Base-by-base conservation (phyloP, 1,140 invertebrate genomes). In the Eriocheir sinensis region DNA sequence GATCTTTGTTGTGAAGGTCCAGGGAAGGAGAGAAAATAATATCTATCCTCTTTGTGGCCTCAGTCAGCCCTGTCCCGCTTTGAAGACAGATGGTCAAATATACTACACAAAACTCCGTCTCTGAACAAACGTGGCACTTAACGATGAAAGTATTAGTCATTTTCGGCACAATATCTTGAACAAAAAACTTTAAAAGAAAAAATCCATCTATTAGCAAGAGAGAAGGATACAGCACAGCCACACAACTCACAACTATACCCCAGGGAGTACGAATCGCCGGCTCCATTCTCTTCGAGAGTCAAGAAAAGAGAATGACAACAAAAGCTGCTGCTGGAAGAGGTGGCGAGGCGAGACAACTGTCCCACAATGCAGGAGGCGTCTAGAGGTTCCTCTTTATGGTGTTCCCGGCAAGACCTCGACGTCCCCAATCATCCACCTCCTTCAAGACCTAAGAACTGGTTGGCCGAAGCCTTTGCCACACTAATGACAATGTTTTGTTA, bases 401-500 rank as follows among this genome's bases (percentile, higher is more conserved):
- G 32, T 27, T 72, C 44, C 36, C 48, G 27, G 21, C 53, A 32
- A 15, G n/a, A 30, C 89, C 3, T 53, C 40, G 44, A 34, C 36
- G 30, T 38, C 60, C 36, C 27, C 30, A 34, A 36, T 91, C 90
- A 38, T 40, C 72, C 4, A 8, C 90, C 40, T 79, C 53, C 27
- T 38, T 91, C 90, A 80, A 36, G n/a, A 38, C 72, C 38, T 34
- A 9, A 30, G 30, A 38, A 80, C 90, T 40, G 90, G 90, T 91
- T 40, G 53, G 3, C 90, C 44, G 72, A 38, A 36, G 60, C 17
- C 60, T 9, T 91, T 40, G 90, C 60, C 60, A 80, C 90, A 79
- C 90, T 91, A 91, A 91, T 91, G 90, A 72, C 72, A 38, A 9
- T 80, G 90, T 80, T 79, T 91, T 91, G 53, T 91, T 53, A 32